A percentile compares a stretch with the other conserved stretches of the same genome.
These are phyloP conservation scores for Coryphaenoides rupestris DNA, from an alignment of 2,113 vertebrate species.

Conservation along the genomic window DNA sequence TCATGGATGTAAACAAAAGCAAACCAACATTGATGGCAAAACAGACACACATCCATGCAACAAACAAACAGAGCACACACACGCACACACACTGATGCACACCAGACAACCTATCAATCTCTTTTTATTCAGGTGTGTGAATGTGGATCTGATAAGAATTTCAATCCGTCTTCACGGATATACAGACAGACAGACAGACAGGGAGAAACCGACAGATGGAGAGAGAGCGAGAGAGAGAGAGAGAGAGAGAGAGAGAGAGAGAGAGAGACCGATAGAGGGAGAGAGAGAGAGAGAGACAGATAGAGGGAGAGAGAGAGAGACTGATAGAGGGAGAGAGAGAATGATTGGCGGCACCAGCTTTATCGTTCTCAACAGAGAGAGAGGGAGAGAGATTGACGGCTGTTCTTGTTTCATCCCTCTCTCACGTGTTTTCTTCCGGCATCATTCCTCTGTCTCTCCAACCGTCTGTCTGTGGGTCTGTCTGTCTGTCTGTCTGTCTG, in stretches of 20 bases:
- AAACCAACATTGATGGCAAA: neutral
- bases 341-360: conserved; percentile 39
- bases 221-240: neutral
- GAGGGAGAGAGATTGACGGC: neutral
- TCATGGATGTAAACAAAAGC: neutral
- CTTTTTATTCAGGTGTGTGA: conserved; percentile 30
- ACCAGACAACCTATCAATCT: neutral
- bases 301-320: neutral
- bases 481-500: neutral
- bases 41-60: neutral
- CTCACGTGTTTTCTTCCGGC: conserved; percentile 6
- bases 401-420: neutral
- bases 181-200: neutral
- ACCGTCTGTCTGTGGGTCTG: neutral
- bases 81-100: neutral
- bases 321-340: neutral
- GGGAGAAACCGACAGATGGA: neutral
- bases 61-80: conserved; percentile 1
- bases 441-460: neutral
- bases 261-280: neutral
- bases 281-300: neutral
- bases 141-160: conserved; percentile 41
- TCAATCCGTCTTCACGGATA: conserved; percentile 24
- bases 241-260: neutral
- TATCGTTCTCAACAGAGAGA: conserved; percentile 18